Evolutionary conservation across 2,888 invertebrate genomes (phyloP), one percentile per base, ranked within the genome.

Genomic region (Hyposoter didymator): DNA sequence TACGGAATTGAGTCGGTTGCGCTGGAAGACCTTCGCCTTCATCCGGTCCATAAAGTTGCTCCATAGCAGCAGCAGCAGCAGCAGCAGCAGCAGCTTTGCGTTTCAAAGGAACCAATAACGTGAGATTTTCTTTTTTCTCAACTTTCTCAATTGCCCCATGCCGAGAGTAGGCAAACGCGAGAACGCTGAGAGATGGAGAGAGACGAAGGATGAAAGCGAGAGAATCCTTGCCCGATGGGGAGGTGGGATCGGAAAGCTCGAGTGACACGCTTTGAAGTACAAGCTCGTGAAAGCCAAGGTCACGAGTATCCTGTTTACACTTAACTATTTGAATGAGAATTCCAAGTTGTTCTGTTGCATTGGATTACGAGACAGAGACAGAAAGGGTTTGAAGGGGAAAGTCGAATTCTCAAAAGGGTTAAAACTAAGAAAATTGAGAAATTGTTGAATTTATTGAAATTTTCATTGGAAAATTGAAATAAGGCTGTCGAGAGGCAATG

Each of bases 21-120:
- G 14, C 17, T 28, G 17, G 22, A 10, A 45, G 62, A 74, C 62
- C 43, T 59, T 28, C 43, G 19, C 22, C 43, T 10, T 8, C 43
- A n/a, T 47, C 39, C 39, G 39, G 39, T 39, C 32, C 45, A 78
- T 73, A n/a, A 14, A 28, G 49, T 59, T 35, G 59, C 59, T 39
- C 66, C 32, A 12, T 22, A 14, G 59, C 59, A 67, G 55, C 35
- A 19, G 66, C 47, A n/a, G 62, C 22, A n/a, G n/a, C n/a, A n/a
- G n/a, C n/a, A 17, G 10, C n/a, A n/a, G 62, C 22, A 22, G 64
- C 10, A 45, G 82, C 32, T 47, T 83, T 78, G 14, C 75, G 73
- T 86, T 84, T 86, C 84, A 84, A 62, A 86, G 64, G 67, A 84
- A 28, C 78, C 80, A 86, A 84, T 84, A 86, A 84, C 19, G 78